Evolutionary conservation across 2,797 vertebrate genomes (phyloP), one percentile per base, ranked within the genome.

Genomic region (Coluber constrictor): DNA sequence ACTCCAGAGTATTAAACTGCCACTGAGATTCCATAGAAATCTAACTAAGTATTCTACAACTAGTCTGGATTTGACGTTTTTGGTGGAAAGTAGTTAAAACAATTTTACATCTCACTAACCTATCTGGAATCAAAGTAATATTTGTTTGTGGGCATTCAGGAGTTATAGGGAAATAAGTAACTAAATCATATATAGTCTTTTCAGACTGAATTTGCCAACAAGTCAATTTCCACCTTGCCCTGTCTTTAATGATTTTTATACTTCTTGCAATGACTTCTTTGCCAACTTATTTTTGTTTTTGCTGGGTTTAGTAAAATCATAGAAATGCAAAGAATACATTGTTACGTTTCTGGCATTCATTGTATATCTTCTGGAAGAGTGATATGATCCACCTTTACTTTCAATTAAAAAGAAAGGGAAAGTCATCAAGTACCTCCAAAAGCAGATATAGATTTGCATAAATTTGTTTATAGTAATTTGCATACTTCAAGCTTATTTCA

Each of bases 51-150:
- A 27, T 20, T 87, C 92, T 60, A 87, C 11, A 47, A n/a, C 25
- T 47, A 16, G 63, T 54, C 43, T 89, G 63, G 37, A 92, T 92
- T 89, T 89, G 13, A 59, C 4, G 27, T 86, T 32, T 20, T 47
- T 90, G 20, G 37, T 93, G 55, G 92, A 90, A 88, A 51, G 89
- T 47, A 87, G 27, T 63, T 43, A 47, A 90, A 66, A n/a, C 43
- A 90, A 66, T 87, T 90, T 93, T 27, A 27, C 66, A 90, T 93
- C 60, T 66, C 37, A 93, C 79, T 32, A 87, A 90, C 57, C 74
- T 18, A 63, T 51, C 60, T 86, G 79, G 56, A 86, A 87, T 70
- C 79, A 87, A 60, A 51, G 23, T 43, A 51, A 32, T 12, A 83
- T 83, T 37, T 90, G 57, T 70, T 60, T 70, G n/a, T 57, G 25